Evolutionary conservation across 92 coral and sea anemone genomes (phyloP).

Genomic region (Porites cylindrica): DNA sequence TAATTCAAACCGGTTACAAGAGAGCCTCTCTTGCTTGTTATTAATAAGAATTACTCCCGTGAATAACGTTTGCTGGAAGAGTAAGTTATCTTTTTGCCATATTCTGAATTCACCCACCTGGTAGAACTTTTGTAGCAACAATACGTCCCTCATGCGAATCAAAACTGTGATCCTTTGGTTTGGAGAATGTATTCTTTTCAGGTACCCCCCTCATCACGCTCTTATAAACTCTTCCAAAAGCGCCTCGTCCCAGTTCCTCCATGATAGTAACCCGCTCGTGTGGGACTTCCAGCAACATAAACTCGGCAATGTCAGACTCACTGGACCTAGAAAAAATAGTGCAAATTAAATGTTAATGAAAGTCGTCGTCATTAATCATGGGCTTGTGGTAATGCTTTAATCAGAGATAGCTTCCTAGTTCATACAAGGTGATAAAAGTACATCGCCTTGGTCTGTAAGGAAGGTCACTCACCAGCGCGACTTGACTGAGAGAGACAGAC

Average conservation of each 20-base stretch:
- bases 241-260: slow-evolving; percentile 30
- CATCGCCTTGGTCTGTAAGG: too few species aligned
- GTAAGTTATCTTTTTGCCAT: not conserved
- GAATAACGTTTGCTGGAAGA: not conserved
- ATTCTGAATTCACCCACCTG: not conserved
- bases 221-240: slow-evolving; percentile 25
- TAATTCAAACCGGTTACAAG: too few species aligned
- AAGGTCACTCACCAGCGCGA: too few species aligned
- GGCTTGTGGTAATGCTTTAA: too few species aligned
- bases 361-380: too few species aligned
- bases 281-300: not conserved
- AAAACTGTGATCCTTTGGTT: not conserved
- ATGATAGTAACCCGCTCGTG: not conserved
- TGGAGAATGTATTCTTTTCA: not conserved
- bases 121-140: slow-evolving; percentile 1
- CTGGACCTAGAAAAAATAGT: not conserved
- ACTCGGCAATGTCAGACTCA: not conserved
- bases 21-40: too few species aligned
- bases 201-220: slow-evolving; percentile 8
- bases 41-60: too few species aligned
- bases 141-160: not conserved
- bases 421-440: too few species aligned
- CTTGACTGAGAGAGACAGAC: too few species aligned
- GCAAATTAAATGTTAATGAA: too few species aligned
- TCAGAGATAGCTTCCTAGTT: too few species aligned